Evolutionary conservation across 2,113 vertebrate species (phyloP).

Genomic region (Rhynchomys soricoides): DNA sequence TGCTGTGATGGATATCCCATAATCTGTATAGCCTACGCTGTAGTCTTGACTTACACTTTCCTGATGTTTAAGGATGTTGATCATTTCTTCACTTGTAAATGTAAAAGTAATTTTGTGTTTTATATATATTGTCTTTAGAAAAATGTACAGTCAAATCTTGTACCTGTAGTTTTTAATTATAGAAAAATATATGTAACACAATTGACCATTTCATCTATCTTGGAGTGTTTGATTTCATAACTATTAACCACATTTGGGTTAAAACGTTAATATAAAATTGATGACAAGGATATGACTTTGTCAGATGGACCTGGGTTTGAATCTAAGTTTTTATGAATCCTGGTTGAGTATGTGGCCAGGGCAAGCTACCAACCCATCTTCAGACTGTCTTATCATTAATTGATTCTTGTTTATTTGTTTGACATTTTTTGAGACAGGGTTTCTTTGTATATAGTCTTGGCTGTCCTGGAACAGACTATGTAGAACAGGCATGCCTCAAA

Average conservation of each 20-base stretch:
- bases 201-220: background rate
- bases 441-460: background rate
- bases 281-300: background rate
- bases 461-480: background rate
- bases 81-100: background rate
- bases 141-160: background rate
- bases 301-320: background rate
- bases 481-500: background rate
- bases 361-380: background rate
- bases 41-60: background rate
- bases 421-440: background rate
- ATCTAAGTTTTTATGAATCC: background rate
- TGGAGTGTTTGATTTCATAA: background rate
- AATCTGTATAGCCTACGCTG: background rate
- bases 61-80: background rate
- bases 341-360: background rate
- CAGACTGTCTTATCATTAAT: background rate
- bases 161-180: background rate
- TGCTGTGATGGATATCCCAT: background rate
- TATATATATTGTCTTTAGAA: background rate
- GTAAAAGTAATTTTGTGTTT: background rate
- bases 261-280: background rate
- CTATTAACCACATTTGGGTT: background rate
- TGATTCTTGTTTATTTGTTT: background rate
- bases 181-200: background rate